Conservation (phyloP, 1,140 invertebrate species). For the Sinella curviseta region DNA sequence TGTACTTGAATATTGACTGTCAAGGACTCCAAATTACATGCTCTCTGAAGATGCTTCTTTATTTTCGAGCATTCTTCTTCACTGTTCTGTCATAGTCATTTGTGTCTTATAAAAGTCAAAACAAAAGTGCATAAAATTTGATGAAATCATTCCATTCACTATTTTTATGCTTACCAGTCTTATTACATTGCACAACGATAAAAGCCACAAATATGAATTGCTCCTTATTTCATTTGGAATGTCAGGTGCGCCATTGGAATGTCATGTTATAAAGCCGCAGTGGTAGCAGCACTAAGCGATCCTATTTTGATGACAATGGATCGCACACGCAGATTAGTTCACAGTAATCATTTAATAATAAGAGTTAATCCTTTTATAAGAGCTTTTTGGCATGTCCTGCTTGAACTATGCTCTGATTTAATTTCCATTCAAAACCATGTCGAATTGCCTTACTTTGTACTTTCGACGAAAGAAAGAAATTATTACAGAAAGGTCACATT, state of each 20-base stretch:
- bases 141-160: not conserved
- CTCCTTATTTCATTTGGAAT: not conserved
- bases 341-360: not conserved
- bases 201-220: not conserved
- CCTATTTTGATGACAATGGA: not conserved
- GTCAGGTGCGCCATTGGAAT: not conserved
- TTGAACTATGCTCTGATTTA: too few relatives aligned
- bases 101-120: not conserved
- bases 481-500: too few relatives aligned
- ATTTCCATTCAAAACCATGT: too few relatives aligned
- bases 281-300: not conserved
- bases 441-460: too few relatives aligned
- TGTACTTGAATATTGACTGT: too few relatives aligned
- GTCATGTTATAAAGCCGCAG: not conserved
- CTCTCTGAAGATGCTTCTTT: not conserved
- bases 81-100: not conserved
- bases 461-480: too few relatives aligned
- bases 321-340: not conserved
- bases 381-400: not conserved
- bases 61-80: not conserved
- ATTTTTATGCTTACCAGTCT: not conserved
- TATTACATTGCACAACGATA: not conserved
- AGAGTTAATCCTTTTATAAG: not conserved
- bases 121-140: not conserved
- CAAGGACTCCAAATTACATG: conserved; percentile 1